phyloP scores from a whole-genome alignment of 2,797 vertebrate genomes.

The Scleropages formosus region DNA sequence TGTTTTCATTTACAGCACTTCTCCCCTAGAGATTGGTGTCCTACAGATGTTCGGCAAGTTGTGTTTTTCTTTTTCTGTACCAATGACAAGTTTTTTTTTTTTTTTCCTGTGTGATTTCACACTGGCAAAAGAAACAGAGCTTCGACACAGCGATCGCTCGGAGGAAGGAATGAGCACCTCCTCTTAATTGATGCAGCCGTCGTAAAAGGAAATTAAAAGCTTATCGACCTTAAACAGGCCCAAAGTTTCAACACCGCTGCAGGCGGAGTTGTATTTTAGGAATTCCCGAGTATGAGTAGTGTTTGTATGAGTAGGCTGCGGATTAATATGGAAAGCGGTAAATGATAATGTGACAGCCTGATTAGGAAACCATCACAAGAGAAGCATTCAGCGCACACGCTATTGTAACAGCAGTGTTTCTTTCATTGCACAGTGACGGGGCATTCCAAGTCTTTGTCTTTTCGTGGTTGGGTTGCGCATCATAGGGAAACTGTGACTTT shows the following conservation, averaged over 20 bases:
- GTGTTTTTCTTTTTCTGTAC: constrained; percentile 28
- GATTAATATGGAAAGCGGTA: constrained; percentile 43
- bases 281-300: constrained; percentile 24
- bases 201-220: constrained; percentile 15
- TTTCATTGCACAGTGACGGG: constrained; percentile 13
- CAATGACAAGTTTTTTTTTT: not conserved
- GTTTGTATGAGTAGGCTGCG: constrained; percentile 40
- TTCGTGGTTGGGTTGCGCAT: constrained; percentile 44
- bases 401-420: constrained; percentile 21
- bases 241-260: not conserved
- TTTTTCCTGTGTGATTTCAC: not conserved
- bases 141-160: not conserved
- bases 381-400: constrained; percentile 47
- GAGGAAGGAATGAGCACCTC: not conserved
- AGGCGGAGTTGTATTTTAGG: not conserved
- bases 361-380: constrained; percentile 52
- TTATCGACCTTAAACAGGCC: not conserved
- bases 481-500: constrained; percentile 38
- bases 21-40: constrained; percentile 36
- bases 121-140: not conserved
- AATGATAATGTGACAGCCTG: constrained; percentile 52
- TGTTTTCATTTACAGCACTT: constrained; percentile 53
- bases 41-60: constrained; percentile 36
- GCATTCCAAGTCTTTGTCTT: constrained; percentile 44
- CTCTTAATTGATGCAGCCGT: constrained; percentile 3